phyloP scores from a whole-genome alignment of 2,888 invertebrate genomes.

The Dryomyza anilis region DNA sequence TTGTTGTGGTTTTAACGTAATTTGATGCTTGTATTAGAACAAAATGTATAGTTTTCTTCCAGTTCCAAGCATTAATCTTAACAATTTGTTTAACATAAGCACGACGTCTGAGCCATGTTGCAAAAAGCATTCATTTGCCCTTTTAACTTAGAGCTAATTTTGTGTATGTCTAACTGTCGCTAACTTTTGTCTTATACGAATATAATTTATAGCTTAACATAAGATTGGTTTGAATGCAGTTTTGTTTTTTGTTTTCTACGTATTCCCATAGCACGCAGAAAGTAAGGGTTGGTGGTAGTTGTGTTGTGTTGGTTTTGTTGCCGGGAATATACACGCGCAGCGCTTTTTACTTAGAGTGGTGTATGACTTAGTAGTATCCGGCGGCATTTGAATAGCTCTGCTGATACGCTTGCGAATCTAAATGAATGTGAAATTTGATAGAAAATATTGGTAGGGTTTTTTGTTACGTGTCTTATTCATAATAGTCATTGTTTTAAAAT shows the following conservation, averaged over 20 bases:
- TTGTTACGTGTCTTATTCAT: no score
- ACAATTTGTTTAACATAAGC: not conserved
- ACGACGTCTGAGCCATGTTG: no score
- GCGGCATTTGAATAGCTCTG: conserved; percentile 60
- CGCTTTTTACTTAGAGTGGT: conserved; percentile 39
- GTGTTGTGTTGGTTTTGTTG: no score
- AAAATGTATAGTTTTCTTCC: not conserved
- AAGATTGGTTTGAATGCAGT: conserved; percentile 2
- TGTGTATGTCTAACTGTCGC: conserved; percentile 36
- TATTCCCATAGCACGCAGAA: not conserved
- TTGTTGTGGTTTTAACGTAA: no score
- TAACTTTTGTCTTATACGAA: not conserved
- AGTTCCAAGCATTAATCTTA: not conserved
- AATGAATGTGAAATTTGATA: conserved; percentile 12
- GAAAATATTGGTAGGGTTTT: conserved; percentile 1
- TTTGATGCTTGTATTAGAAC: not conserved
- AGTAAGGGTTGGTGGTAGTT: conserved; percentile 6
- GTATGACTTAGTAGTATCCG: conserved; percentile 55
- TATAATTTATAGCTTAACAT: conserved; percentile 4
- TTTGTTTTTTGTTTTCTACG: no score
- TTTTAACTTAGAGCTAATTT: not conserved
- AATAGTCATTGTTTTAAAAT: not conserved
- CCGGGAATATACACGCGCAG: conserved; percentile 42
- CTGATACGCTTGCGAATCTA: conserved; percentile 59
- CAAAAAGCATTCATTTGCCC: no score